Base-by-base conservation (phyloP, 2,797 vertebrate genomes). In the Poeciliopsis presidionis region DNA sequence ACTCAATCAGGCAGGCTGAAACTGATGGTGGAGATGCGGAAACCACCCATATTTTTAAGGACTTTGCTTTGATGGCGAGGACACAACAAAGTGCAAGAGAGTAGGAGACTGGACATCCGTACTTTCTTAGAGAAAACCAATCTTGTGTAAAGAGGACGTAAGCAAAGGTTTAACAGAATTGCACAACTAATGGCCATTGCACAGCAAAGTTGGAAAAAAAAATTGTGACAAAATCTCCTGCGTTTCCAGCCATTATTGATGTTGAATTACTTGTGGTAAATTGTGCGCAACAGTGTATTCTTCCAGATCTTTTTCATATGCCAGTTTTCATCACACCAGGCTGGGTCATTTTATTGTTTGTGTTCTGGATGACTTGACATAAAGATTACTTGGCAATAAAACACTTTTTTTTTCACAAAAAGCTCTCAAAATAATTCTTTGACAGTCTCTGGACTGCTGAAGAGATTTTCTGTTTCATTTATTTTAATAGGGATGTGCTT, bases 381-480 rank as follows among this genome's bases (percentile, higher is more conserved):
- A 72, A 49, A 77, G 69, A 81, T 67, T 81, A 79, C 47, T 83
- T 83, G 74, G 76, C 74, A 75, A 43, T 80, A 77, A 78, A 71
- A 65, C 46, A 72, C 80, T 57, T 76, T 82, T 63, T 47, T 51
- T 51, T 51, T 20, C 22, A 84, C 71, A 41, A 79, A 84, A 84
- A 74, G 71, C 43, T 70, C 74, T 49, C 78, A 73, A 78, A 88
- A 74, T 41, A 87, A 85, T 87, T 78, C 78, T 88, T 86, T 76
- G 63, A 82, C 75, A 84, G 82, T 77, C 85, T 87, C 82, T 74
- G 28, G 80, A 81, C 86, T 83, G 87, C 87, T 86, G 81, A 90
- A 92, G 85, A 89, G 86, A 92, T 92, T 90, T 91, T 92, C 86
- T 88, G 79, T 88, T 75, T 84, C 86, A 91, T 93, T 87, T 87